Conservation (phyloP, 2,797 vertebrate species). For the Phaenicophaeus curvirostris region DNA sequence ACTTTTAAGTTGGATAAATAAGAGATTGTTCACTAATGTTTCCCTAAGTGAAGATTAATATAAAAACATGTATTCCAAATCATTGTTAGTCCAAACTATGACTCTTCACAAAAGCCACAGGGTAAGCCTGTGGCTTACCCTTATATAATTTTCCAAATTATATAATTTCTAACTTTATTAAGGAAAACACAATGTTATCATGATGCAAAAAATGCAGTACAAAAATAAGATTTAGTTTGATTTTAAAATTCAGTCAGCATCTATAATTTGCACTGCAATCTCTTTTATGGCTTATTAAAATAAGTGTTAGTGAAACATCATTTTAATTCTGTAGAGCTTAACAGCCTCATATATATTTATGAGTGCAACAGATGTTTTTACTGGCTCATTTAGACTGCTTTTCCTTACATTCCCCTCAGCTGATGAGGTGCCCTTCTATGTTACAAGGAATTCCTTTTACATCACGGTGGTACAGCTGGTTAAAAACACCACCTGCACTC, state of each 20-base stretch:
- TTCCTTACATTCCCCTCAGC: conserved; percentile 60
- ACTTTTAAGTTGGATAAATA: neutral
- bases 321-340: conserved; percentile 67
- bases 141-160: conserved; percentile 12
- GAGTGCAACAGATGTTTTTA: conserved; percentile 69
- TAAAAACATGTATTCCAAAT: neutral
- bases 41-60: neutral
- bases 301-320: conserved; percentile 57
- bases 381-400: conserved; percentile 35
- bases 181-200: neutral
- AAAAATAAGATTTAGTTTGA: conserved; percentile 35
- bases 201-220: neutral
- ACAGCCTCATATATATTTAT: conserved; percentile 63
- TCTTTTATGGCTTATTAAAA: conserved; percentile 63
- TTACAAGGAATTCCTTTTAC: conserved; percentile 66
- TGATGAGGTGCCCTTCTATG: conserved; percentile 63
- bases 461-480: conserved; percentile 62
- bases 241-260: conserved; percentile 41
- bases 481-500: conserved; percentile 58
- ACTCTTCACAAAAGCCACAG: neutral
- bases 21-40: neutral
- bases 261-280: conserved; percentile 45
- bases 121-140: too few species aligned
- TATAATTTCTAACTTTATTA: conserved; percentile 25
- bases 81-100: neutral